phyloP scores from a whole-genome alignment of 2,888 invertebrate genomes.

The Drosophila falleni region DNA sequence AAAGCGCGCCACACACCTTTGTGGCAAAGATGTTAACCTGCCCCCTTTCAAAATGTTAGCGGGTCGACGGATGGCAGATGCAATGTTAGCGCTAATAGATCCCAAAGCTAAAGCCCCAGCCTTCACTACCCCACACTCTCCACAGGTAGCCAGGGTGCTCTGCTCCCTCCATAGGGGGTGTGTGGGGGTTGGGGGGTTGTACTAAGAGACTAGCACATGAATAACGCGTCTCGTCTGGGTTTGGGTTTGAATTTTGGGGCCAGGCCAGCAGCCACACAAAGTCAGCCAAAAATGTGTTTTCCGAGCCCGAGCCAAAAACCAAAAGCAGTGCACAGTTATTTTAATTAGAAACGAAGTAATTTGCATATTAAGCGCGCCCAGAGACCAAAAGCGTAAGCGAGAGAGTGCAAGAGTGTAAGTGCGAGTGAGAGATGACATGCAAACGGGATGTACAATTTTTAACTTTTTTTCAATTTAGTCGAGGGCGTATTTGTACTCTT shows the following conservation, averaged over 20 bases:
- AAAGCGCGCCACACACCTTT: slow-evolving; percentile 54
- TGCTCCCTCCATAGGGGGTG: neutral
- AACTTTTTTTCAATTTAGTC: slow-evolving; percentile 51
- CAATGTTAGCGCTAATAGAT: slow-evolving; percentile 68
- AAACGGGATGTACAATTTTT: slow-evolving; percentile 37
- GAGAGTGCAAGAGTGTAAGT: neutral
- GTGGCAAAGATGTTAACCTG: slow-evolving; percentile 52
- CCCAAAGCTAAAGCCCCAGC: slow-evolving; percentile 57
- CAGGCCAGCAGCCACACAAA: slow-evolving; percentile 45
- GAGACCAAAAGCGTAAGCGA: slow-evolving; percentile 7
- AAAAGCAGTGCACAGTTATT: slow-evolving; percentile 77
- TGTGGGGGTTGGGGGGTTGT: no score
- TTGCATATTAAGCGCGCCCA: slow-evolving; percentile 71
- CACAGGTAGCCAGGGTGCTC: neutral
- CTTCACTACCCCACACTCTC: slow-evolving; percentile 1
- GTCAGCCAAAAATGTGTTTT: slow-evolving; percentile 72
- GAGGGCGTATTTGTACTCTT: slow-evolving; percentile 18
- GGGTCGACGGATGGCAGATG: slow-evolving; percentile 27
- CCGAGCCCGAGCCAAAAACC: slow-evolving; percentile 44
- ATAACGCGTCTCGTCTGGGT: slow-evolving; percentile 25
- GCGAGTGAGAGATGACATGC: neutral
- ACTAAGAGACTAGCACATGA: slow-evolving; percentile 32
- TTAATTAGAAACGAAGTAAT: slow-evolving; percentile 81
- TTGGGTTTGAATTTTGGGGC: neutral
- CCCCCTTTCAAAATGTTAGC: slow-evolving; percentile 17